These are phyloP conservation scores for Synergus itoensis DNA, from an alignment of 2,888 invertebrate genomes.

Conservation along the genomic window DNA sequence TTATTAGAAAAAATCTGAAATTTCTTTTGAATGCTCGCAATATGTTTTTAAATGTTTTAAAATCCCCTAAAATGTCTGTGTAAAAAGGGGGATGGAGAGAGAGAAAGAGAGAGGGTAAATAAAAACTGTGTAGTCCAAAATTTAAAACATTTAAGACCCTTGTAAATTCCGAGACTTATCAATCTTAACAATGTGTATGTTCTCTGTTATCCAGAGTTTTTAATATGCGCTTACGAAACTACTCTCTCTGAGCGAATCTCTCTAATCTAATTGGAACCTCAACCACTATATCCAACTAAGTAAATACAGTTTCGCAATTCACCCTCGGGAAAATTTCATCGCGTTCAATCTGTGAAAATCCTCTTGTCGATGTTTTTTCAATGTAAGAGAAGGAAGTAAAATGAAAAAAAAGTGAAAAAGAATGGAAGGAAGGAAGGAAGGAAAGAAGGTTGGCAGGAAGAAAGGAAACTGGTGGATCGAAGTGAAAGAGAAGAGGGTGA, in stretches of 20 bases:
- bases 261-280: conserved; percentile 1
- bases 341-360: conserved; percentile 32
- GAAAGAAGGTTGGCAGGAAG: conserved; percentile 44
- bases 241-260: background rate
- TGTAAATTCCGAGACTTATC: no score
- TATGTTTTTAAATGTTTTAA: no score
- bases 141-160: no score
- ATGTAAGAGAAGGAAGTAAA: conserved; percentile 34
- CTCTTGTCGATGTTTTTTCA: background rate
- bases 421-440: conserved; percentile 46
- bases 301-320: conserved; percentile 45
- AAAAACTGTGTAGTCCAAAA: no score
- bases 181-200: background rate
- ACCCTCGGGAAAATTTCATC: conserved; percentile 42
- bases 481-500: conserved; percentile 51
- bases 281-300: conserved; percentile 4
- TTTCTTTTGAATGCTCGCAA: no score
- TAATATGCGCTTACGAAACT: background rate
- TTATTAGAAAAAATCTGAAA: no score
- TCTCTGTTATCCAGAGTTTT: background rate
- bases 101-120: no score
- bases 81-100: no score
- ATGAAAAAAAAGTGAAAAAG: conserved; percentile 11
- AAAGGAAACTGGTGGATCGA: conserved; percentile 50
- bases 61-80: no score